These are phyloP conservation scores for Daboia siamensis DNA, from an alignment of 2,113 vertebrate species.

Conservation along the genomic window DNA sequence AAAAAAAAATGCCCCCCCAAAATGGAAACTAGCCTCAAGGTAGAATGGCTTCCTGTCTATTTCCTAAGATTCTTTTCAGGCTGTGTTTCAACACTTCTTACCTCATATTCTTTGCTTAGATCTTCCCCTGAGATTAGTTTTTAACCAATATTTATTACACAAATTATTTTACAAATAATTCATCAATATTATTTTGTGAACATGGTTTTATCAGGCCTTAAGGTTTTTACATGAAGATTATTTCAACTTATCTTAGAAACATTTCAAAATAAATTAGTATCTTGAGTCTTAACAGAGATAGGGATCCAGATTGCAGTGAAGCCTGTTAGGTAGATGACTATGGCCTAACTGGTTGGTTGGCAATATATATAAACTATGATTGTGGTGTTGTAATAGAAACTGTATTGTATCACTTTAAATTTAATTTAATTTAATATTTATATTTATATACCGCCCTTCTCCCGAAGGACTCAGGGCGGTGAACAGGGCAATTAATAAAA, in stretches of 20 bases:
- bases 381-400: no score
- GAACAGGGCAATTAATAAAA: no score
- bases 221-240: not conserved
- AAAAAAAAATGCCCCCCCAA: not conserved
- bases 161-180: not conserved
- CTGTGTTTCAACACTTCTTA: not conserved
- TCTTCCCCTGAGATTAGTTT: not conserved
- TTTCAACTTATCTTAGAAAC: not conserved
- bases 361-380: no score
- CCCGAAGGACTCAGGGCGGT: no score
- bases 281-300: not conserved
- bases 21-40: not conserved
- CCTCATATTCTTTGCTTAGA: not conserved
- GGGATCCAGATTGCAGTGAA: not conserved
- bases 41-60: not conserved
- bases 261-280: not conserved
- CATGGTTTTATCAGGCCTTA: not conserved
- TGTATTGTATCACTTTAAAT: no score
- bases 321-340: no score
- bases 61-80: not conserved
- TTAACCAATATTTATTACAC: not conserved
- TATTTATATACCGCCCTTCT: no score
- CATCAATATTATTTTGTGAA: not conserved
- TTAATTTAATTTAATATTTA: no score
- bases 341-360: no score